Percentiles rank a stretch among this genome's conserved stretches.
Conservation (phyloP, 2,113 vertebrate genomes). For the Eolophus roseicapilla region DNA sequence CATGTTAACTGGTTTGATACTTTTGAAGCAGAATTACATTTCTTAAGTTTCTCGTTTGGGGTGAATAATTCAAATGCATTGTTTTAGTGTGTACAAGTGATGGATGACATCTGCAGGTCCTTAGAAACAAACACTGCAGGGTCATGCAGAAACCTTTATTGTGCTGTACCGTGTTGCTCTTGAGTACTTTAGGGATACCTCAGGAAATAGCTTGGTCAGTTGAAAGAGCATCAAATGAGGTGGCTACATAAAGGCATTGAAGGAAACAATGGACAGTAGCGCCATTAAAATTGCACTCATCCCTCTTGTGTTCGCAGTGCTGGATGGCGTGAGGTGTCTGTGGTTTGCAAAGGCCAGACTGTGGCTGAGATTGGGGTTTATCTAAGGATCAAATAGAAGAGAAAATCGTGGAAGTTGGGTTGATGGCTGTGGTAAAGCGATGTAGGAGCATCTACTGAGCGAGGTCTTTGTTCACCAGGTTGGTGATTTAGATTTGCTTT, state of each 20-base stretch:
- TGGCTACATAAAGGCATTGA: background rate
- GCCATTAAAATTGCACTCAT: background rate
- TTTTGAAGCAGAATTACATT: background rate
- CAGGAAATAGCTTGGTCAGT: background rate
- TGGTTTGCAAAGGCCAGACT: background rate
- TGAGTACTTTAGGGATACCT: background rate
- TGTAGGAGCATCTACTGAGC: background rate
- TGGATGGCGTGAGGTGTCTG: background rate
- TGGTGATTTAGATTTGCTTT: background rate
- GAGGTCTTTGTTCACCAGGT: background rate
- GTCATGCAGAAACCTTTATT: background rate
- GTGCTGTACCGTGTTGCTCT: background rate
- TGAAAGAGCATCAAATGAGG: background rate
- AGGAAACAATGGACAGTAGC: rapidly evolving
- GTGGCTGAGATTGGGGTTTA: background rate
- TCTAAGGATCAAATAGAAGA: background rate
- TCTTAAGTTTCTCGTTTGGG: background rate
- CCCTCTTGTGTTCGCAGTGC: background rate
- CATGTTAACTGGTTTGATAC: background rate
- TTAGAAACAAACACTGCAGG: background rate
- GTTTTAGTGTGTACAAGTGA: rapidly evolving
- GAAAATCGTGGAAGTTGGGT: background rate
- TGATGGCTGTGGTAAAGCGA: background rate
- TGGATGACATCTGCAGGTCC: background rate
- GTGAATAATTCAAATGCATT: background rate